Evolutionary conservation across 1,140 invertebrate species (phyloP), one percentile per base, ranked within the genome.

Genomic region (Neodiprion virginianus): DNA sequence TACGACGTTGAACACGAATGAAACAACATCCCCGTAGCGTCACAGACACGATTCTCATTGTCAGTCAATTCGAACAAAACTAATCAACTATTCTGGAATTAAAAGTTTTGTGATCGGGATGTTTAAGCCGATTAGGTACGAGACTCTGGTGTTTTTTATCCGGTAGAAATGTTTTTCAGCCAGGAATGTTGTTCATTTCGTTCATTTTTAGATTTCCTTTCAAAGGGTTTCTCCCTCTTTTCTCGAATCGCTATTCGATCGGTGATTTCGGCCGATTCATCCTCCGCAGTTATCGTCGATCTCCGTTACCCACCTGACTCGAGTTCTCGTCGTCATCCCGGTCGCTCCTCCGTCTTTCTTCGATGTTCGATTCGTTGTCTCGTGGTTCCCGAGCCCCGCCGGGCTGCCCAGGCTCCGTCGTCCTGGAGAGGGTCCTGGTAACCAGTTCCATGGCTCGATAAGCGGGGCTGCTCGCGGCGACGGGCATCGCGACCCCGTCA

Each of bases 401-500:
- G 3, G 53, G 5, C 53, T 61, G 11, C 11, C 7, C 8, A 2
- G 28, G 28, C 28, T 14, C 53, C 53, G 11, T 17, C 11, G 53
- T 61, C 53, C 17, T 21, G 17, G 53, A 61, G 4, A 17, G n/a
- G 11, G 11, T 73, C 67, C 82, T 85, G 40, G 80, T 82, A 53
- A 80, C 81, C 75, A 86, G 75, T 69, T 84, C 83, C 76, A 82
- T 85, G n/a, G 82, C 83, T 21, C 79, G 78, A 69, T 83, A 85
- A 67, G 82, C 80, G 17, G 78, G 78, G 10, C 79, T 80, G 12
- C 71, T 77, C 67, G 80, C 72, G 10, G 79, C 82, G 74, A 84
- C 40, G 23, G 79, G 81, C 17, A 82, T 77, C 48, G 80, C 81
- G 73, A 83, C 76, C 81, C 83, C 84, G 2, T 85, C 83, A 74